phyloP scores from a whole-genome alignment of 2,113 vertebrate genomes.

The Athene noctua region DNA sequence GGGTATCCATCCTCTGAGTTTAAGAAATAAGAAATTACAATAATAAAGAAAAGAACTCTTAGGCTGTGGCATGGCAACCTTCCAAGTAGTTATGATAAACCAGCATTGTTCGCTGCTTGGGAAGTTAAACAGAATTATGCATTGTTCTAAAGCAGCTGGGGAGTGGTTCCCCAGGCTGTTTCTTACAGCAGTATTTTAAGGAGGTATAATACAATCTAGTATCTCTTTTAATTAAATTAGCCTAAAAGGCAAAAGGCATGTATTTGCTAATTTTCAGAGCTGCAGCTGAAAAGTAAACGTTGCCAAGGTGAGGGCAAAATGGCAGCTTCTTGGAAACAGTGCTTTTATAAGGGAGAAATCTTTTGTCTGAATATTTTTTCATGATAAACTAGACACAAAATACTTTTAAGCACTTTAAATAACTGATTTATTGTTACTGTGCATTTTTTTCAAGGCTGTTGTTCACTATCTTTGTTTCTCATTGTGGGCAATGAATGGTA shows the following conservation, averaged over 20 bases:
- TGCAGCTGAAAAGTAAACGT: not conserved
- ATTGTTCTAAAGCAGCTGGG: constrained; percentile 37
- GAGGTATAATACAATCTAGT: constrained; percentile 26
- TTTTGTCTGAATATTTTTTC: not conserved
- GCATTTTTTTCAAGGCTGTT: not conserved
- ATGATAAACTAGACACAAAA: not conserved
- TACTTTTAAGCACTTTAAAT: not conserved
- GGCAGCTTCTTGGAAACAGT: not conserved
- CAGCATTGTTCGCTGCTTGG: not conserved
- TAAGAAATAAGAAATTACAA: constrained; percentile 34
- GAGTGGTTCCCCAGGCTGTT: constrained; percentile 16
- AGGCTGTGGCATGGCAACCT: constrained; percentile 3
- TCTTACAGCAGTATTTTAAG: constrained; percentile 26
- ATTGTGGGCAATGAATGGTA: not conserved
- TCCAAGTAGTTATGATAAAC: constrained; percentile 47
- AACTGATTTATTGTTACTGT: not conserved
- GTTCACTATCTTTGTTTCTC: not conserved
- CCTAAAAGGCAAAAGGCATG: constrained; percentile 6
- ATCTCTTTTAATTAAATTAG: constrained; percentile 44
- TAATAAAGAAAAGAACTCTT: not conserved
- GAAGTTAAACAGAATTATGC: constrained; percentile 13
- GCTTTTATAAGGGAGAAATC: not conserved
- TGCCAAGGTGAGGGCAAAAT: not conserved
- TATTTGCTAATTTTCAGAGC: constrained; percentile 22
- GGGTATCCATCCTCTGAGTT: not conserved